These are phyloP conservation scores for Homarus americanus DNA, from an alignment of 1,140 invertebrate genomes.

Conservation along the genomic window DNA sequence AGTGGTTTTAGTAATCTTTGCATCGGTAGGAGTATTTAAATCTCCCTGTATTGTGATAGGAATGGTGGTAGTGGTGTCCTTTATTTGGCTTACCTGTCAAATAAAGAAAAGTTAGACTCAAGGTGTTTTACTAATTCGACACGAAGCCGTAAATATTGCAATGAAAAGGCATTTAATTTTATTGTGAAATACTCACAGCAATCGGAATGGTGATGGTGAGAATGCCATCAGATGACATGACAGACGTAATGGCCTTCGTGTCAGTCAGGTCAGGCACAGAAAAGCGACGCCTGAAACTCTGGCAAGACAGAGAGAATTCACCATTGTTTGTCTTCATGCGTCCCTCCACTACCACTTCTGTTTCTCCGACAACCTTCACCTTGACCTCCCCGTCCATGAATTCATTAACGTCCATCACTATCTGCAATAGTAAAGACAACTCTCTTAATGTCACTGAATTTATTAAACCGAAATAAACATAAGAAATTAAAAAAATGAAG, in stretches of 20 bases:
- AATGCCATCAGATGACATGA: slow-evolving; percentile 24
- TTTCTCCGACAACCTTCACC: slow-evolving; percentile 45
- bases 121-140: background rate
- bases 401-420: slow-evolving; percentile 46
- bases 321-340: slow-evolving; percentile 23
- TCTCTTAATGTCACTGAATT: too few relatives aligned
- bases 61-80: background rate
- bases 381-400: slow-evolving; percentile 48
- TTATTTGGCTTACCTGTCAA: background rate
- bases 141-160: background rate
- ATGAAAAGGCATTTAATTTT: background rate
- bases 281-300: slow-evolving; percentile 22
- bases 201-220: slow-evolving; percentile 17
- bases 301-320: slow-evolving; percentile 4
- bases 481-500: too few relatives aligned
- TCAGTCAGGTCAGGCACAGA: background rate
- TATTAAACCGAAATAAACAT: too few relatives aligned
- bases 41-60: background rate
- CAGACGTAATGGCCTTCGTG: slow-evolving; percentile 1
- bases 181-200: background rate
- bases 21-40: background rate
- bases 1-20: background rate
- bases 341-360: slow-evolving; percentile 44
- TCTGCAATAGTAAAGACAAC: background rate
- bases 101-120: background rate